A percentile compares a stretch with the other conserved stretches of the same genome.
These are phyloP conservation scores for Epirrhoe alternata DNA, from an alignment of 2,888 invertebrate genomes.

Conservation along the genomic window DNA sequence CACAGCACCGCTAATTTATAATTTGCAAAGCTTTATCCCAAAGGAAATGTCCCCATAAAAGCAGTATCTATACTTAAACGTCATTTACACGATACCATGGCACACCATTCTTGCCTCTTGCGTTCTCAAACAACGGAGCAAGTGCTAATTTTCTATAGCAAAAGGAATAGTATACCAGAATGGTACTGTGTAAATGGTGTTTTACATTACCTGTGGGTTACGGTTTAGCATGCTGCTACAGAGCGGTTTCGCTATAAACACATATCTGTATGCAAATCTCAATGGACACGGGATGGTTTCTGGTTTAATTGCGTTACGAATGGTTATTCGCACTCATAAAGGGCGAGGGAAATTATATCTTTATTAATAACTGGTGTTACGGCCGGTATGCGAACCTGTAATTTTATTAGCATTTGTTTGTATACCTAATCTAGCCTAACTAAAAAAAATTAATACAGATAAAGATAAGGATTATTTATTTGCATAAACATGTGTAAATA, in stretches of 20 bases:
- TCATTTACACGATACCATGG: too few relatives aligned
- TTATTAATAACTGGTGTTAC: conserved; percentile 65
- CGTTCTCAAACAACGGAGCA: too few relatives aligned
- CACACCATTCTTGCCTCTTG: too few relatives aligned
- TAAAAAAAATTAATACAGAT: too few relatives aligned
- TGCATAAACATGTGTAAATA: too few relatives aligned
- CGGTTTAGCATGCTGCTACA: conserved; percentile 51
- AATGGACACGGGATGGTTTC: conserved; percentile 66
- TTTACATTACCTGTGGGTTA: conserved; percentile 29
- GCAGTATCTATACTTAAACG: conserved; percentile 17
- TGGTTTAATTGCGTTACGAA: conserved; percentile 73
- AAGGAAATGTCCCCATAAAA: conserved; percentile 18
- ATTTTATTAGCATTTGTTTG: conserved; percentile 55
- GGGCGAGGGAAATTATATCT: conserved; percentile 68
- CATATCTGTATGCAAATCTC: conserved; percentile 80
- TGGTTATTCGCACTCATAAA: conserved; percentile 66
- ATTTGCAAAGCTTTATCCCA: conserved; percentile 16
- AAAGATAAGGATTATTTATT: too few relatives aligned
- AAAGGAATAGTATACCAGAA: too few relatives aligned
- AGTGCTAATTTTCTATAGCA: too few relatives aligned
- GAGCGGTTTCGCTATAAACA: conserved; percentile 69
- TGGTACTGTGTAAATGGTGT: too few relatives aligned
- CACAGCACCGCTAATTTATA: conserved; percentile 12
- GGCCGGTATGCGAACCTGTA: conserved; percentile 52
- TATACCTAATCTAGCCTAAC: conserved; percentile 41